A percentile compares a stretch with the other conserved stretches of the same genome.
Conservation (phyloP, 1,140 invertebrate species). For the Hylyphantes graminicola region DNA sequence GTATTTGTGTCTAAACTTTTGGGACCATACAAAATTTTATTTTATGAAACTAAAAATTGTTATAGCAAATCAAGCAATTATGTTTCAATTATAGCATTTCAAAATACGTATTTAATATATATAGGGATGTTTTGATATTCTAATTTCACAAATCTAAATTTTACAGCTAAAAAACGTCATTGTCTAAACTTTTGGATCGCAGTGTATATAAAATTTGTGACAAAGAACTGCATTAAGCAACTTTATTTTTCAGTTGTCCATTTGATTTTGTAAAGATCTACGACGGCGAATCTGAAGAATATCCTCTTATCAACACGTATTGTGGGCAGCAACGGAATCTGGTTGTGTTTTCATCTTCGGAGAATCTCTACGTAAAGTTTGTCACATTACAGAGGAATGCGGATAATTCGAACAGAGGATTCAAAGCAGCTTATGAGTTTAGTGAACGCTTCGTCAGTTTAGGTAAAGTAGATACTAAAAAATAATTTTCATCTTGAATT, state of each 20-base stretch:
- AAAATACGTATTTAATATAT: too few relatives aligned
- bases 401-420: slow-evolving; percentile 92
- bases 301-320: slow-evolving; percentile 93
- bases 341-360: slow-evolving; percentile 91
- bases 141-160: too few relatives aligned
- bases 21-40: too few relatives aligned
- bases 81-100: too few relatives aligned
- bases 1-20: too few relatives aligned
- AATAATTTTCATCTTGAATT: not conserved
- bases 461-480: slow-evolving; percentile 72
- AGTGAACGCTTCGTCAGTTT: slow-evolving; percentile 96
- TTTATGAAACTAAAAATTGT: too few relatives aligned
- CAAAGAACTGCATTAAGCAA: too few relatives aligned
- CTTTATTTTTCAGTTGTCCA: slow-evolving; percentile 81
- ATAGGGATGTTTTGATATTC: too few relatives aligned
- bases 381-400: slow-evolving; percentile 87
- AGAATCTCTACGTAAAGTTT: slow-evolving; percentile 89
- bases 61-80: too few relatives aligned
- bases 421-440: slow-evolving; percentile 96
- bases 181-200: too few relatives aligned
- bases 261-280: slow-evolving; percentile 97
- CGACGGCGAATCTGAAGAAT: slow-evolving; percentile 87
- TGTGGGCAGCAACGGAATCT: slow-evolving; percentile 97
- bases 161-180: too few relatives aligned
- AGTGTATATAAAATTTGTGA: too few relatives aligned